These are phyloP conservation scores for Hirtodrosophila confusa DNA, from an alignment of 2,888 invertebrate genomes.

Conservation along the genomic window DNA sequence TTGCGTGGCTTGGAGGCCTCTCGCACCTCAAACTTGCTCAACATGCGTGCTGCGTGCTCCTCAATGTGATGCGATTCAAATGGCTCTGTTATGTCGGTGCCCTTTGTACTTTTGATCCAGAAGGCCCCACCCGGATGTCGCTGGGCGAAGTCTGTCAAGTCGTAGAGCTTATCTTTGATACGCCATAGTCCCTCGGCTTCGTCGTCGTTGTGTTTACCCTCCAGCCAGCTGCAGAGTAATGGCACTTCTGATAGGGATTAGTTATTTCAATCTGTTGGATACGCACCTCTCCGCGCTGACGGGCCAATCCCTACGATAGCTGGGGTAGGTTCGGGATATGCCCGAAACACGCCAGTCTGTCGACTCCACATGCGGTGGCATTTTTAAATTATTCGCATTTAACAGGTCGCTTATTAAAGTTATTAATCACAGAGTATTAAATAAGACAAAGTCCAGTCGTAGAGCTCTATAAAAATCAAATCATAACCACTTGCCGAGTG, in stretches of 20 bases:
- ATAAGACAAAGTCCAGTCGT: conserved; percentile 49
- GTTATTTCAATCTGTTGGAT: neutral
- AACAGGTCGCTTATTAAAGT: neutral
- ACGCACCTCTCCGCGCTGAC: conserved; percentile 71
- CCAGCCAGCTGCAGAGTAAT: conserved; percentile 85
- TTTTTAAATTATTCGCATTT: conserved; percentile 8
- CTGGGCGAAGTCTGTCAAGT: conserved; percentile 90
- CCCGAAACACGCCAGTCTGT: conserved; percentile 74
- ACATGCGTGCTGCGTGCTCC: conserved; percentile 85
- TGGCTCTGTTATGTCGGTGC: conserved; percentile 91
- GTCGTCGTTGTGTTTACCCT: conserved; percentile 87
- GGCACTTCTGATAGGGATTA: neutral
- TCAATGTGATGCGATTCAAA: conserved; percentile 90
- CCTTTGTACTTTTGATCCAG: conserved; percentile 89
- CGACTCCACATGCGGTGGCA: conserved; percentile 55
- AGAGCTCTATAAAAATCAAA: conserved; percentile 4
- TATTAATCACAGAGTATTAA: conserved; percentile 7
- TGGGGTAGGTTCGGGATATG: conserved; percentile 81
- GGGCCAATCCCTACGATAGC: conserved; percentile 69
- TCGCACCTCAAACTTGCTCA: conserved; percentile 88
- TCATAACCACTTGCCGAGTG: conserved; percentile 22
- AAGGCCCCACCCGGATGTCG: conserved; percentile 93
- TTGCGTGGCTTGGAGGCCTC: conserved; percentile 87
- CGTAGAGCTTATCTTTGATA: conserved; percentile 91
- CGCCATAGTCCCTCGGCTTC: conserved; percentile 91